Base-by-base conservation (phyloP, 2,113 vertebrate genomes). In the Baryphthengus martii region DNA sequence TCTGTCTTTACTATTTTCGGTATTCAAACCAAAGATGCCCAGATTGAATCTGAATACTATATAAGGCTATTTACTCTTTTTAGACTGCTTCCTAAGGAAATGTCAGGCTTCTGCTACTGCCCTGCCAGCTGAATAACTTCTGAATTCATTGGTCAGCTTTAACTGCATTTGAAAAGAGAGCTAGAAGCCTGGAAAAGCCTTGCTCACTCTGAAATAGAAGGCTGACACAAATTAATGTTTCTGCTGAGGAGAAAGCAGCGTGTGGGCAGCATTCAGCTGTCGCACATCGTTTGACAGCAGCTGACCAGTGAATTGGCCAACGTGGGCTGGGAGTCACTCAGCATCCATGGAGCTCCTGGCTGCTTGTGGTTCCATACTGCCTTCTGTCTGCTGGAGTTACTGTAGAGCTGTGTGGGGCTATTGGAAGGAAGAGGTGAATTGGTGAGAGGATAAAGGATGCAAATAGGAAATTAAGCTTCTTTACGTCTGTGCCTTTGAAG, bases 61-160 rank as follows among this genome's bases (percentile, higher is more conserved):
- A 88, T 80, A 90, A 88, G 88, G 67, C 45, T 80, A 24, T 88
- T 94, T 66, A 62, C 45, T 87, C 74, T 55, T 70, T 89, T 93
- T 79, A 74, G 72, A 29, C 72, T 83, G 45, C 72, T 88, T 96
- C 72, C 67, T 73, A 83, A 90, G 88, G 83, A 95, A 94, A 92
- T 85, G 67, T 82, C 88, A 93, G 50, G 88, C 55, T 93, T 81
- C 52, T 85, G 78, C 1, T 2, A 66, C 56, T 85, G 82, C 85
- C 40, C 70, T 85, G 52, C 72, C 78, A 91, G 75, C 67, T 85
- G 80, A 93, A 77, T 76, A 39, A 66, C 77, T 92, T 75, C 66
- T 90, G 82, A 79, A 79, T 88, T 93, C 49, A 17, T 44, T 88
- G 78, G 79, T 62, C 72, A 80, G 85, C 71, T 93, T 83, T 85